Evolutionary conservation across 2,888 invertebrate genomes (phyloP).

Genomic region (Eustalomyia histrio): DNA sequence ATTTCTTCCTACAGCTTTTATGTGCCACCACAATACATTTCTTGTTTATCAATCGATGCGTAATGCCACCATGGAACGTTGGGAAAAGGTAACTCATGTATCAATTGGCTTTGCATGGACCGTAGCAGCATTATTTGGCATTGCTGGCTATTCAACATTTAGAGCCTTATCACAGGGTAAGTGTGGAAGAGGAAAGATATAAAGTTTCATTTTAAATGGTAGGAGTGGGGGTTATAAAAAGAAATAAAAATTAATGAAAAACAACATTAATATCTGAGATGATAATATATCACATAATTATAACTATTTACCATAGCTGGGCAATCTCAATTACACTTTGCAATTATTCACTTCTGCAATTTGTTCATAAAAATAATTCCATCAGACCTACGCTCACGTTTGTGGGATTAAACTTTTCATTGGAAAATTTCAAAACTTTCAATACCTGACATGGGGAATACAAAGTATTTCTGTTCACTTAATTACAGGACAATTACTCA

Average conservation of each 20-base stretch:
- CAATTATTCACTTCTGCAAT: too few relatives aligned
- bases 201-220: background rate
- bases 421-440: too few relatives aligned
- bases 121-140: constrained; percentile 86
- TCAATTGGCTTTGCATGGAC: constrained; percentile 87
- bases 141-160: constrained; percentile 90
- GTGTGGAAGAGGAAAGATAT: constrained; percentile 11
- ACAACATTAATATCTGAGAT: background rate
- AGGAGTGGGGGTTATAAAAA: background rate
- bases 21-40: constrained; percentile 94
- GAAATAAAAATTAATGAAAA: background rate
- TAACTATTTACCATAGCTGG: background rate
- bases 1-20: constrained; percentile 84
- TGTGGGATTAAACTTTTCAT: too few relatives aligned
- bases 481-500: too few relatives aligned
- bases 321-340: too few relatives aligned
- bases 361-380: too few relatives aligned
- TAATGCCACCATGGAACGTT: constrained; percentile 86
- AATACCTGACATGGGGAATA: too few relatives aligned
- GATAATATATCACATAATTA: background rate
- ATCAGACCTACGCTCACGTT: too few relatives aligned
- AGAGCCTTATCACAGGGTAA: constrained; percentile 88
- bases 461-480: too few relatives aligned
- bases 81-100: constrained; percentile 90
- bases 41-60: constrained; percentile 90